Percentiles rank a stretch among this genome's conserved stretches.
These are phyloP conservation scores for Dynastes grantii DNA, from an alignment of 2,888 invertebrate species.

Conservation along the genomic window DNA sequence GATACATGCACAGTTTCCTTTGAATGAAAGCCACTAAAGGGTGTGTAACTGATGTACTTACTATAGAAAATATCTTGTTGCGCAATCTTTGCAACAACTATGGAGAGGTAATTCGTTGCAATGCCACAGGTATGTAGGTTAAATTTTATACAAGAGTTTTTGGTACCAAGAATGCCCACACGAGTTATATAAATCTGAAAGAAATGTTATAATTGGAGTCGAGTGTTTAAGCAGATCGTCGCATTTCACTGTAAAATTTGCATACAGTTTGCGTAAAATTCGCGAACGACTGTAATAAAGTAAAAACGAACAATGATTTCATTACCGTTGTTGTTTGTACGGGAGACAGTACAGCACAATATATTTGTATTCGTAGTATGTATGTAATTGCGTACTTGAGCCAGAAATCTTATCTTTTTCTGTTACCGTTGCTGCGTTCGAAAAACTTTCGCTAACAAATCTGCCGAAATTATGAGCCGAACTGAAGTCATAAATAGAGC, in stretches of 20 bases:
- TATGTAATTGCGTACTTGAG: constrained; percentile 58
- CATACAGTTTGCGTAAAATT: constrained; percentile 47
- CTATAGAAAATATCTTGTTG: too few species aligned
- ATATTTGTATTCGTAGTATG: constrained; percentile 35
- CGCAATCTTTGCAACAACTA: too few species aligned
- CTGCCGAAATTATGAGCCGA: constrained; percentile 62
- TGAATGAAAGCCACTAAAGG: too few species aligned
- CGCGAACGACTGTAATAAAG: constrained; percentile 47
- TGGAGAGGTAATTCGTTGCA: background rate
- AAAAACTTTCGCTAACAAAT: constrained; percentile 63
- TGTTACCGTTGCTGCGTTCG: constrained; percentile 47
- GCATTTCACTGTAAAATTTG: constrained; percentile 34
- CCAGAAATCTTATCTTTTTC: constrained; percentile 62
- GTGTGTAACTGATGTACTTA: too few species aligned
- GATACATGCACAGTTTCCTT: too few species aligned
- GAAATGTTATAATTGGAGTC: constrained; percentile 7
- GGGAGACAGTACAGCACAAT: constrained; percentile 29
- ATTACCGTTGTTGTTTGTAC: constrained; percentile 51
- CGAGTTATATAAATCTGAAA: background rate
- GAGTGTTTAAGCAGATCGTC: constrained; percentile 13
- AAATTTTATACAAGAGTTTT: background rate
- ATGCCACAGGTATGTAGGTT: background rate
- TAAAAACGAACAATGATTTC: constrained; percentile 56
- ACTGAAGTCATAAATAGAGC: constrained; percentile 60
- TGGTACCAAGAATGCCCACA: background rate